A percentile compares a stretch with the other conserved stretches of the same genome.
Conservation (phyloP, 2,113 vertebrate species). For the Heterochromis multidens region DNA sequence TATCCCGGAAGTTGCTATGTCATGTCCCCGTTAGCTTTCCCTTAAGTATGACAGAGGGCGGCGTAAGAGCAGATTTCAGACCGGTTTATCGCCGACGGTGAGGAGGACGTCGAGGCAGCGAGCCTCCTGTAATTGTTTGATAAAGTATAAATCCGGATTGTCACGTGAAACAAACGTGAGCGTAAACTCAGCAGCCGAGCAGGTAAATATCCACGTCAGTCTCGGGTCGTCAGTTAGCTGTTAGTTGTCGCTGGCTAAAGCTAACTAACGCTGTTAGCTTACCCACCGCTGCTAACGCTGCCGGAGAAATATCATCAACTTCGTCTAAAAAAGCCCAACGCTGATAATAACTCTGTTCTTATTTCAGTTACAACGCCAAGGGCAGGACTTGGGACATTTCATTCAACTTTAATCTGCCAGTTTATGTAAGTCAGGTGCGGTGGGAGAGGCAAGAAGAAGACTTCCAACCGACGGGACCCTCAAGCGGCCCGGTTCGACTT, state of each 20-base stretch:
- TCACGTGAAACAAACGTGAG: not conserved
- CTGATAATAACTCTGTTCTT: not conserved
- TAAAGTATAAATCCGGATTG: not conserved
- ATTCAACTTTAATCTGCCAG: constrained; percentile 27
- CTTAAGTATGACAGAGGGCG: constrained; percentile 6
- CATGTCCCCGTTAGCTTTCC: not conserved
- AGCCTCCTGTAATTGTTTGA: not conserved
- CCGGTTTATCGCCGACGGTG: constrained; percentile 57
- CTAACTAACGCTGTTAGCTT: constrained; percentile 51
- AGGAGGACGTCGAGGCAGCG: constrained; percentile 40
- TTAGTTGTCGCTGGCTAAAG: constrained; percentile 47
- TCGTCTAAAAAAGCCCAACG: not conserved
- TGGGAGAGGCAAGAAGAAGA: constrained; percentile 19
- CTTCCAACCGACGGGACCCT: constrained; percentile 40
- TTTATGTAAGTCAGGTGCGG: not conserved
- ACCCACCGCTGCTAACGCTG: not conserved
- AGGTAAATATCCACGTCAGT: constrained; percentile 5
- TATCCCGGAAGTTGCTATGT: not conserved
- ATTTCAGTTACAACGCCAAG: constrained; percentile 2
- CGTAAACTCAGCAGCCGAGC: not conserved
- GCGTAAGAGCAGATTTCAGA: constrained; percentile 42
- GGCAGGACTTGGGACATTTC: not conserved
- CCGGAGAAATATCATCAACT: not conserved
- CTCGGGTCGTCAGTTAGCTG: not conserved
- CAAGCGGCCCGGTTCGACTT: constrained; percentile 54